Evolutionary conservation across 92 coral and sea anemone species (phyloP).

Genomic region (Porites rus): DNA sequence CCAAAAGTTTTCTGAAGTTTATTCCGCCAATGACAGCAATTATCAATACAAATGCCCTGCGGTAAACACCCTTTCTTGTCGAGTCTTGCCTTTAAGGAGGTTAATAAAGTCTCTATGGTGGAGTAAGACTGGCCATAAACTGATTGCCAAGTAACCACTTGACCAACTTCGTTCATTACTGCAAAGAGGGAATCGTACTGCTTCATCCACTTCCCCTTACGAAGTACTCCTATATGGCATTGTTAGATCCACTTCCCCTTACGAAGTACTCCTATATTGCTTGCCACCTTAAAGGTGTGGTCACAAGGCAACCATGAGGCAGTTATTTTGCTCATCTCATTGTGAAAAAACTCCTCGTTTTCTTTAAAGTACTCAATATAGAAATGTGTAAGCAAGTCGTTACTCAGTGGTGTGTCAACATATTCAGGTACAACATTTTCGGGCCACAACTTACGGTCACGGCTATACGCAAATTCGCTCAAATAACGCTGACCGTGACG

Average conservation of each 20-base stretch:
- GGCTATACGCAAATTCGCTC: not conserved
- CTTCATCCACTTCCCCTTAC: constrained; percentile 40
- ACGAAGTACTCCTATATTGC: constrained; percentile 51
- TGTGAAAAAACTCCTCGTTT: constrained; percentile 7
- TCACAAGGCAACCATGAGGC: constrained; percentile 52
- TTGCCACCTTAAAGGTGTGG: constrained; percentile 63
- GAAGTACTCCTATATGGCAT: constrained; percentile 55
- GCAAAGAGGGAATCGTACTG: constrained; percentile 52
- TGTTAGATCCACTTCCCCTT: constrained; percentile 50
- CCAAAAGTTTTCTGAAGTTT: constrained; percentile 46
- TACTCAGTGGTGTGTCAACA: constrained; percentile 7
- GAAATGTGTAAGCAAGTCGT: constrained; percentile 13
- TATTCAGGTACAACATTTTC: not conserved
- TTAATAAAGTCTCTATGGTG: constrained; percentile 40
- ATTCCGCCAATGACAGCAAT: constrained; percentile 62
- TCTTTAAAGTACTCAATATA: constrained; percentile 4
- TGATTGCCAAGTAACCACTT: constrained; percentile 67
- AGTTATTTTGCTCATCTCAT: constrained; percentile 9
- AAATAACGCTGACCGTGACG: not conserved
- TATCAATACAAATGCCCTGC: constrained; percentile 55
- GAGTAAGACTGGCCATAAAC: constrained; percentile 39
- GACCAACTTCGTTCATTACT: constrained; percentile 64
- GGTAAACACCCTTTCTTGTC: constrained; percentile 4
- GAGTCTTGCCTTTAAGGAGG: constrained; percentile 25
- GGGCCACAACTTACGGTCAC: not conserved